Conservation (phyloP, 2,888 invertebrate genomes). For the Rhagonycha lutea region DNA sequence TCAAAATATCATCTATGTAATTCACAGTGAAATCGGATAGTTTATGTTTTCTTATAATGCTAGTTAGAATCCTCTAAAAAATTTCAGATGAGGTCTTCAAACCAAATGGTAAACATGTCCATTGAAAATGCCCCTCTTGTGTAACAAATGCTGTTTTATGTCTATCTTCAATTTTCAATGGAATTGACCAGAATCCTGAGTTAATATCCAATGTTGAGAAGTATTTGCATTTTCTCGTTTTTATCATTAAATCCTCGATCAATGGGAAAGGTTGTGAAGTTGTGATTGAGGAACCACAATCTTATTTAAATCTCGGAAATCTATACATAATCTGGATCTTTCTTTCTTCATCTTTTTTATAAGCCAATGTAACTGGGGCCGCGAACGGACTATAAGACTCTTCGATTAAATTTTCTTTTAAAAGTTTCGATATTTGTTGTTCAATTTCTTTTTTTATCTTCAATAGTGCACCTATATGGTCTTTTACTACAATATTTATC, state of each 20-base stretch:
- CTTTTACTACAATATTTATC: neutral
- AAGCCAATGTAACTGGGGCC: neutral
- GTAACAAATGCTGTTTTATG: neutral
- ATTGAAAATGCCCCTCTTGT: neutral
- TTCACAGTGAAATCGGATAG: too few relatives aligned
- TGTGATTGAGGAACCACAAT: neutral
- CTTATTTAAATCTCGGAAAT: slow-evolving; percentile 2
- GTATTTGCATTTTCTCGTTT: neutral
- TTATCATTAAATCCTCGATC: too few relatives aligned
- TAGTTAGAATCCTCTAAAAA: neutral
- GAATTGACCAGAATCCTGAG: slow-evolving; percentile 4
- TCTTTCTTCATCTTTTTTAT: neutral
- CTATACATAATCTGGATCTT: neutral
- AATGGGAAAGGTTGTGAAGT: too few relatives aligned
- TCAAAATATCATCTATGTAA: too few relatives aligned
- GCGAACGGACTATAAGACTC: neutral
- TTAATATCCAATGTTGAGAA: neutral
- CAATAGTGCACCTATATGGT: neutral
- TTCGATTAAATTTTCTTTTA: neutral
- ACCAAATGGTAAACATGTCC: neutral
- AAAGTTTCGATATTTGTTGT: neutral
- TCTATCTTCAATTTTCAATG: neutral
- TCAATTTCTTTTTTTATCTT: neutral
- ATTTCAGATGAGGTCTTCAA: neutral
- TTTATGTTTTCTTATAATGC: too few relatives aligned